Base-by-base conservation (phyloP, 2,797 vertebrate species). In the Alcedo quadribrachys region DNA sequence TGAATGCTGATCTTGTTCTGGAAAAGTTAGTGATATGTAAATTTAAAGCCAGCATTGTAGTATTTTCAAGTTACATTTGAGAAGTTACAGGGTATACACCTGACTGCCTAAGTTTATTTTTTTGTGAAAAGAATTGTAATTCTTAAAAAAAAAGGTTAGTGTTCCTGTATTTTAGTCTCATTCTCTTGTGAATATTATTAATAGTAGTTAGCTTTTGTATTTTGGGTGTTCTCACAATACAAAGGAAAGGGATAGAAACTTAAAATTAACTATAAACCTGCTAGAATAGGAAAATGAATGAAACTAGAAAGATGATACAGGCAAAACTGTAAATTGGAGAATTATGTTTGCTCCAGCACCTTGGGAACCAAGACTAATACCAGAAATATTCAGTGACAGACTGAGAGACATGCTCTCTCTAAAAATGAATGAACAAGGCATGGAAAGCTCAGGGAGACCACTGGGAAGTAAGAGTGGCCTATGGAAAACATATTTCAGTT, bases 1-100 rank as follows among this genome's bases (percentile, higher is more conserved):
- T 83, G 86, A 92, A 54, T 95, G 78, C 85, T 83, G 48, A 86
- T 89, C 89, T 65, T 61, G 42, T 95, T 96, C 92, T 80, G 55
- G 65, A 84, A 96, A 95, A 89, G 46, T 79, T 90, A 81, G 51
- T 5, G 2, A 35, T 53, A 73, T 86, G 85, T 91, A 92, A 91
- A 95, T 93, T 93, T 93, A 91, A 89, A 93, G 45, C 40, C 57
- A 63, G 18, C 22, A n/a, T n/a, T 69, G 57, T 73, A 89, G 9
- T 53, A 84, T 62, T 91, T 91, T 94, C 55, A 76, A 48, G 58
- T 85, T 85, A 28, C 6, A 6, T 93, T 70, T 83, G 22, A 70
- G 48, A 87, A 76, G 20, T 50, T 79, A 43, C 27, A 48, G 50
- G 45, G 37, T 66, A 15, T 73, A 27, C 45, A 83, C 7, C 25